A percentile compares a stretch with the other conserved stretches of the same genome.
Conservation (phyloP, 2,888 invertebrate species). For the Anarsia innoxiella region DNA sequence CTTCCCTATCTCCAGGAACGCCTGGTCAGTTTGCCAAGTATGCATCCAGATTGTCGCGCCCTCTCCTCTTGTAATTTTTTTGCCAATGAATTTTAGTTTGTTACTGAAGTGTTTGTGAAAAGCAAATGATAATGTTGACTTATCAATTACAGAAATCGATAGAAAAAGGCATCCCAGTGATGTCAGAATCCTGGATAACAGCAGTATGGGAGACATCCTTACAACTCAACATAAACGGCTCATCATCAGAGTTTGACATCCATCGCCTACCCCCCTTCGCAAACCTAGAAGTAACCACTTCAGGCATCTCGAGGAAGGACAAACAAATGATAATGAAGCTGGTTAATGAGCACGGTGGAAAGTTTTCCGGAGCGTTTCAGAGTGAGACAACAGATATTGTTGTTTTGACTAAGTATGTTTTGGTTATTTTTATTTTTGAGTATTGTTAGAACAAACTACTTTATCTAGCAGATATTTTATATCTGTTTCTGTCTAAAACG, state of each 20-base stretch:
- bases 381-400: constrained; percentile 73
- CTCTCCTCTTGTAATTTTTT: too few species aligned
- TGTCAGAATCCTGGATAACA: constrained; percentile 86
- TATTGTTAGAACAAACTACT: too few species aligned
- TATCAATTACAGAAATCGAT: constrained; percentile 80
- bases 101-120: too few species aligned
- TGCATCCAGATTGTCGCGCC: too few species aligned
- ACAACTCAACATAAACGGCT: constrained; percentile 75
- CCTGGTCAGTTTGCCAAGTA: too few species aligned
- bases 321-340: constrained; percentile 79
- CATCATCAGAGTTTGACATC: constrained; percentile 77
- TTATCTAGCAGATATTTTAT: too few species aligned
- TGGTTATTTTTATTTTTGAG: too few species aligned
- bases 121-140: too few species aligned
- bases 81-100: too few species aligned
- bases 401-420: constrained; percentile 70
- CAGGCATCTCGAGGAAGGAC: constrained; percentile 79
- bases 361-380: constrained; percentile 68
- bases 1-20: too few species aligned
- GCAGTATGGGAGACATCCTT: constrained; percentile 86
- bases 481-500: too few species aligned
- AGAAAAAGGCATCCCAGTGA: constrained; percentile 80
- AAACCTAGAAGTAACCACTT: constrained; percentile 85
- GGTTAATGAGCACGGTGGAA: constrained; percentile 84
- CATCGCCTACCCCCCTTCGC: constrained; percentile 81